These are phyloP conservation scores for Cryptocephalus moraei DNA, from an alignment of 2,888 invertebrate genomes.

Conservation along the genomic window DNA sequence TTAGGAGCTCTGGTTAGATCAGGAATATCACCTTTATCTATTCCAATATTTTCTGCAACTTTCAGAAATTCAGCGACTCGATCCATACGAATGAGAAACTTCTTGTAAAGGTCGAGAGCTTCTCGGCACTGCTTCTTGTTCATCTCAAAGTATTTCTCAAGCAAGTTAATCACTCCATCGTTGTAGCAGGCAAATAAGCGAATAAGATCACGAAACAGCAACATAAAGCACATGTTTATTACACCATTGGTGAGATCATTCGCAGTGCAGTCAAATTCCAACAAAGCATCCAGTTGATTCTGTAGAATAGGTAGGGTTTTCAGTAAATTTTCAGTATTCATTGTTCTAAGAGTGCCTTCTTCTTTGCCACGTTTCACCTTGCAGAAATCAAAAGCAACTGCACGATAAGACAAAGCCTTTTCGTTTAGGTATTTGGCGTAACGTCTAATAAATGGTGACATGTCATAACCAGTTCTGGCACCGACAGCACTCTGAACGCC, in stretches of 20 bases:
- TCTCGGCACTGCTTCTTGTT: constrained; percentile 99
- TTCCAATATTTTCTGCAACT: constrained; percentile 71
- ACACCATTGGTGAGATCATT: constrained; percentile 92
- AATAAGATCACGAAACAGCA: constrained; percentile 97
- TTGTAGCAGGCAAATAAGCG: constrained; percentile 98
- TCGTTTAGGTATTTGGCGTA: constrained; percentile 99
- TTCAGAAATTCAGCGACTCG: constrained; percentile 97
- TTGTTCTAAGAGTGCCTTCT: constrained; percentile 93
- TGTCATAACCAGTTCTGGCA: constrained; percentile 77
- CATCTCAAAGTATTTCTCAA: constrained; percentile 99
- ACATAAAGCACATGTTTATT: constrained; percentile 98
- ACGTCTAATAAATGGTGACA: constrained; percentile 97
- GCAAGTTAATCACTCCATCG: constrained; percentile 96
- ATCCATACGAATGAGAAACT: constrained; percentile 98
- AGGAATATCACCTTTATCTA: constrained; percentile 98
- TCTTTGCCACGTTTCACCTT: constrained; percentile 99
- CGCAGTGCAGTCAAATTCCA: constrained; percentile 97
- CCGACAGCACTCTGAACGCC: constrained; percentile 86
- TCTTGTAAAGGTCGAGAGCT: constrained; percentile 96
- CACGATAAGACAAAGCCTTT: constrained; percentile 96
- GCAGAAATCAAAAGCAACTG: constrained; percentile 99
- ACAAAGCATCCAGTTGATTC: constrained; percentile 87
- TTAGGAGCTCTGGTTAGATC: constrained; percentile 98
- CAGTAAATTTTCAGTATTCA: constrained; percentile 95
- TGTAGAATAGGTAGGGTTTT: constrained; percentile 96